Evolutionary conservation across 2,113 vertebrate species (phyloP), one percentile per base, ranked within the genome.

Genomic region (Caranx ignobilis): DNA sequence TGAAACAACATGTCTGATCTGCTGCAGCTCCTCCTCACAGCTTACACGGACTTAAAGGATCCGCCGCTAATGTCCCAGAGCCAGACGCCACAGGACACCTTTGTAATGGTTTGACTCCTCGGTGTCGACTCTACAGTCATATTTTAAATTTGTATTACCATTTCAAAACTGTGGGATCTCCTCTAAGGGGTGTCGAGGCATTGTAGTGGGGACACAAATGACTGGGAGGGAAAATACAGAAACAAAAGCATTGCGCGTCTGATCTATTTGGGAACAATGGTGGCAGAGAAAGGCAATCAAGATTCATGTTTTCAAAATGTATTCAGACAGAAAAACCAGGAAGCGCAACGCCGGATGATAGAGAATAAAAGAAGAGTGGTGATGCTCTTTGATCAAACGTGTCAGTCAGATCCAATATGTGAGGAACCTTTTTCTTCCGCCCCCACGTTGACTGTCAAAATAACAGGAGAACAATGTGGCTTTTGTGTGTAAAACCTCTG

Each of bases 341-440:
- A 55, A 63, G 80, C 37, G 71, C 10, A 59, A 6, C 18, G 0
- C n/a, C 9, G 18, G 52, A 54, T 54, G n/a, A 54, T 50, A 16
- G 19, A 50, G 10, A 54, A 54, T 4, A 26, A 54, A 54, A 26
- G n/a, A 52, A 12, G 9, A 34, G 1, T 6, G 35, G 47, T 52
- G 41, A 47, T 26, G 4, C 48, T 47, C 43, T 71, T 55, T 71
- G 73, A 83, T 83, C 68, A 77, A 54, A 66, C 52, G 11, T n/a
- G 3, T 11, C 52, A 54, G 68, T 66, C 54, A n/a, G 5, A 56
- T 12, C 31, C 52, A 6, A 71, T 64, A 35, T 12, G 9, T 18
- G 73, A 16, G 50, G 50, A 55, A 75, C 56, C 32, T 19, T 21
- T 21, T 39, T 77, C 66, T 41, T 54, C 37, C 43, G 56, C 66